Percentiles rank a stretch among this genome's conserved stretches.
Evolutionary conservation across 2,113 vertebrate genomes (phyloP).

Genomic region (Okapia johnstoni): DNA sequence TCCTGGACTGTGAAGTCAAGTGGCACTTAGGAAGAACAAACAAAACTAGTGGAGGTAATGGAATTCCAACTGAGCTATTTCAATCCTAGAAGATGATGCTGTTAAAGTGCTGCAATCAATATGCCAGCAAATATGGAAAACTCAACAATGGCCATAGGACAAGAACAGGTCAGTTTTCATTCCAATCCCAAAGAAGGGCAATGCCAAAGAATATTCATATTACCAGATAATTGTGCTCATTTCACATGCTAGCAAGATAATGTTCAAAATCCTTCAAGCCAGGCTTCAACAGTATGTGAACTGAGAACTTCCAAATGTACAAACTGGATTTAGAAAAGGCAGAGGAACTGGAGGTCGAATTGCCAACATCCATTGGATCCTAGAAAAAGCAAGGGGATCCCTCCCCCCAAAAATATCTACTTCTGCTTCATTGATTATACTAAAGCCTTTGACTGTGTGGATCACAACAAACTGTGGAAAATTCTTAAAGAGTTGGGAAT

Average conservation of each 20-base stretch:
- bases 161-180: background rate
- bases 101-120: background rate
- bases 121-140: background rate
- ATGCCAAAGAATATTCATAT: background rate
- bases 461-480: background rate
- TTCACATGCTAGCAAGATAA: background rate
- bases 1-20: background rate
- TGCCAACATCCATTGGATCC: background rate
- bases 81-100: background rate
- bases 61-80: background rate
- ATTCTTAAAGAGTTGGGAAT: background rate
- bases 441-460: background rate
- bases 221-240: background rate
- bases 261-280: background rate
- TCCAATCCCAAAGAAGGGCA: background rate
- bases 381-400: background rate
- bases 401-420: rapidly evolving
- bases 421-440: background rate
- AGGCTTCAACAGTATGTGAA: background rate
- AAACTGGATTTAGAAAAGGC: background rate
- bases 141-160: background rate
- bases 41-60: background rate
- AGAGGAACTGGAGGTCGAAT: background rate
- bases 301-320: background rate
- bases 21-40: background rate